Evolutionary conservation across 1,140 invertebrate species (phyloP), one percentile per base, ranked within the genome.

Genomic region (Pollicipes pollicipes): DNA sequence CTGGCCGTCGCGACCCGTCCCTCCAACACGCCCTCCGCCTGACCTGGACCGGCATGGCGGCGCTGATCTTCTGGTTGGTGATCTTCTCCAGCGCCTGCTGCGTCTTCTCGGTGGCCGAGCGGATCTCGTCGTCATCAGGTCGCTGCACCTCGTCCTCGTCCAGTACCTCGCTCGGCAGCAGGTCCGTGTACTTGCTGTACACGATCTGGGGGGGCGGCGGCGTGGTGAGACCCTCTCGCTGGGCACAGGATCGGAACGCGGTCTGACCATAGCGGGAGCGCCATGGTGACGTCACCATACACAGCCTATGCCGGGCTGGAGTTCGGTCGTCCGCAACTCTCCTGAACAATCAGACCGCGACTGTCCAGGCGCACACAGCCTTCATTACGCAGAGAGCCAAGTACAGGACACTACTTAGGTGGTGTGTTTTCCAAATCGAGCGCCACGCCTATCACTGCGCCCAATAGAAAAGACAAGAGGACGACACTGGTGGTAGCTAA

Each of bases 121-220:
- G 84, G 26, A 96, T 85, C 70, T 89, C 87, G 68, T 99, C 95
- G 16, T 88, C 88, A 71, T 85, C 81, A 0, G 97, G 96, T 76
- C 89, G 88, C 77, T 93, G 87, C 8, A 99, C 82, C 45, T 85
- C 85, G 79, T 95, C 90, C 80, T 96, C 92, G 58, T 88, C 87
- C 28, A 92, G 83, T 0, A 98, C 88, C 81, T 97, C 92, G n/a
- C 92, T 88, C 16, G 95, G 94, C 32, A 98, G 82, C 0, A 98
- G 81, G 78, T 99, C 96, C 71, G 88, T 89, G 70, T 96, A 85
- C 78, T 97, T 98, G 0, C 94, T 94, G 80, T 98, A 98, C 0
- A 99, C 89, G 73, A 97, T 90, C 88, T 91, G 78, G 10, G n/a
- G 82, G n/a, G n/a, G n/a, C n/a, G n/a, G n/a, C n/a, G n/a, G n/a